phyloP scores from a whole-genome alignment of 2,888 invertebrate genomes.

The Microplitis deprimator region DNA sequence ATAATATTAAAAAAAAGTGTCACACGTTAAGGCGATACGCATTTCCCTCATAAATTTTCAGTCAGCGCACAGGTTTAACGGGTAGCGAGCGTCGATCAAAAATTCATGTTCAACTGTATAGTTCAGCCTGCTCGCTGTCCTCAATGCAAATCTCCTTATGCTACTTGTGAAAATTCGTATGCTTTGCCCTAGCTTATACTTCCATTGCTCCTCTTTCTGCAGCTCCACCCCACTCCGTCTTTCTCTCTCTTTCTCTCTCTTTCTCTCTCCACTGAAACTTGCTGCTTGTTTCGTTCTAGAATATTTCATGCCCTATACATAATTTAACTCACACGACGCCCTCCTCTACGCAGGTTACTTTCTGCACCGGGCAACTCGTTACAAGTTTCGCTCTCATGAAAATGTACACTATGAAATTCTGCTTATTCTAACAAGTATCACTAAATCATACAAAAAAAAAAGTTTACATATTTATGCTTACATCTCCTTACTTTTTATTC shows the following conservation, averaged over 20 bases:
- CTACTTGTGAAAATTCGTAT: conserved; percentile 50
- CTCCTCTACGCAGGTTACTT: conserved; percentile 47
- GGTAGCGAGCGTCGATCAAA: conserved; percentile 53
- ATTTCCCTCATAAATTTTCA: conserved; percentile 11
- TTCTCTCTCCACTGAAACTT: conserved; percentile 16
- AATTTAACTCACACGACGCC: conserved; percentile 54
- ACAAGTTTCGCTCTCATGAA: conserved; percentile 43
- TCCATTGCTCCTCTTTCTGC: conserved; percentile 26
- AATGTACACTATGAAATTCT: conserved; percentile 32
- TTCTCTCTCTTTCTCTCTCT: conserved; percentile 20
- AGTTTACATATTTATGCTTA: not conserved
- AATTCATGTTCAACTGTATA: conserved; percentile 55
- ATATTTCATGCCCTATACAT: conserved; percentile 59
- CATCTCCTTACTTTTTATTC: not conserved
- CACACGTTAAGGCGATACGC: not conserved
- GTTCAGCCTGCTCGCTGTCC: conserved; percentile 43
- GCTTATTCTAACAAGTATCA: conserved; percentile 23
- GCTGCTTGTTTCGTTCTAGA: conserved; percentile 45
- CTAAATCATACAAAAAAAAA: not conserved
- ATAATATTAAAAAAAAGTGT: not conserved
- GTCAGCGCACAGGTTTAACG: conserved; percentile 11
- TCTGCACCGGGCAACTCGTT: conserved; percentile 42
- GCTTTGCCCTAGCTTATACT: conserved; percentile 14
- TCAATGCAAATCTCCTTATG: conserved; percentile 63
- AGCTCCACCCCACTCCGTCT: conserved; percentile 11